phyloP scores from a whole-genome alignment of 2,113 vertebrate genomes.

The Pterocles gutturalis region DNA sequence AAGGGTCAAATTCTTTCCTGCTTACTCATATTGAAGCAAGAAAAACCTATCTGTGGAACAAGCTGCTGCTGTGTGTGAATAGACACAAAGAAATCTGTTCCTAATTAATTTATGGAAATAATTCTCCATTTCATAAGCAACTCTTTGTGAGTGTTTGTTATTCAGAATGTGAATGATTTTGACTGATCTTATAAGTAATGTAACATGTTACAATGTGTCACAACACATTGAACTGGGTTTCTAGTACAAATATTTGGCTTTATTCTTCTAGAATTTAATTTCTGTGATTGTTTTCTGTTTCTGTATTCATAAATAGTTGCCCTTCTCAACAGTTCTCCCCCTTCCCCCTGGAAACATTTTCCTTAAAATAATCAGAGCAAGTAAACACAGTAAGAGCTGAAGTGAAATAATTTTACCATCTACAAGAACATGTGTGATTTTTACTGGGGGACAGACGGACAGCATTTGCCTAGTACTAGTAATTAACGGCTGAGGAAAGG shows the following conservation, averaged over 20 bases:
- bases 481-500: not conserved
- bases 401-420: not conserved
- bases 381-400: not conserved
- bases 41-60: conserved; percentile 27
- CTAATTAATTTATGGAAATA: conserved; percentile 65
- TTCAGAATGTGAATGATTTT: conserved; percentile 33
- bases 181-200: conserved; percentile 18
- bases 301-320: not conserved
- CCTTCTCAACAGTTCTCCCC: not conserved
- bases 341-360: not conserved
- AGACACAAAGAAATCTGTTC: conserved; percentile 19
- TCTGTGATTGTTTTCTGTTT: not conserved
- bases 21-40: conserved; percentile 31
- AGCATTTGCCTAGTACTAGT: not conserved
- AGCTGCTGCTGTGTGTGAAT: conserved; percentile 41
- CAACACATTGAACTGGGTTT: not conserved
- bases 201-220: not conserved
- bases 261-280: not conserved
- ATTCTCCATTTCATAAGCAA: conserved; percentile 34
- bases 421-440: not conserved
- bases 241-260: not conserved
- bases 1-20: conserved; percentile 50
- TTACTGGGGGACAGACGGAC: not conserved
- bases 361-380: not conserved
- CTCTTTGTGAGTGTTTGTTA: conserved; percentile 32